These are phyloP conservation scores for Entomobrya proxima DNA, from an alignment of 2,888 invertebrate species.

Conservation along the genomic window DNA sequence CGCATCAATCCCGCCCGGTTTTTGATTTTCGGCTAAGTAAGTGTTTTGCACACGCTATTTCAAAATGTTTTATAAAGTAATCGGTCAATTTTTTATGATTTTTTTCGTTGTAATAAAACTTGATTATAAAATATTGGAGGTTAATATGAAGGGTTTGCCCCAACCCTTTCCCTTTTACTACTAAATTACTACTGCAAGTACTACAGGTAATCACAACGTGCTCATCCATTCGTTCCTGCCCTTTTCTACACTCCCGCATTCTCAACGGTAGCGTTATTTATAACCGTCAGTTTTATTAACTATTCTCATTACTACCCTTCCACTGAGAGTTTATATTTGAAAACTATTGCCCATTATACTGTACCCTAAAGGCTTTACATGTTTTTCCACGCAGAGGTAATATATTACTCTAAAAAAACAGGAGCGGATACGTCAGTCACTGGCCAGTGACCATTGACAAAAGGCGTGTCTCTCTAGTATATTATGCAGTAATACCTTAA, in stretches of 20 bases:
- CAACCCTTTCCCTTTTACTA: background rate
- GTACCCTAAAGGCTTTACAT: background rate
- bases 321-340: background rate
- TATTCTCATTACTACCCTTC: background rate
- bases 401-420: background rate
- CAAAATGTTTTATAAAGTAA: background rate
- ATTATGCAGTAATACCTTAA: too few relatives aligned
- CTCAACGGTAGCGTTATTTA: background rate
- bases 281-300: conserved; percentile 15
- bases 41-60: background rate
- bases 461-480: background rate
- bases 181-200: background rate
- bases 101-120: background rate
- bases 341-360: too few relatives aligned
- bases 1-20: background rate
- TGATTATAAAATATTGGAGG: too few relatives aligned
- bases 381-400: background rate
- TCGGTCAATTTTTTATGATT: background rate
- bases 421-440: conserved; percentile 27
- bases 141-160: background rate
- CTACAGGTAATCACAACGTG: conserved; percentile 5
- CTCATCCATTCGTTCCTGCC: background rate
- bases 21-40: background rate
- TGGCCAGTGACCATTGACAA: conserved; percentile 26
- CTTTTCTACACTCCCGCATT: background rate